A percentile compares a stretch with the other conserved stretches of the same genome.
phyloP scores from a whole-genome alignment of 2,888 invertebrate species.

The Yponomeuta sedellus region DNA sequence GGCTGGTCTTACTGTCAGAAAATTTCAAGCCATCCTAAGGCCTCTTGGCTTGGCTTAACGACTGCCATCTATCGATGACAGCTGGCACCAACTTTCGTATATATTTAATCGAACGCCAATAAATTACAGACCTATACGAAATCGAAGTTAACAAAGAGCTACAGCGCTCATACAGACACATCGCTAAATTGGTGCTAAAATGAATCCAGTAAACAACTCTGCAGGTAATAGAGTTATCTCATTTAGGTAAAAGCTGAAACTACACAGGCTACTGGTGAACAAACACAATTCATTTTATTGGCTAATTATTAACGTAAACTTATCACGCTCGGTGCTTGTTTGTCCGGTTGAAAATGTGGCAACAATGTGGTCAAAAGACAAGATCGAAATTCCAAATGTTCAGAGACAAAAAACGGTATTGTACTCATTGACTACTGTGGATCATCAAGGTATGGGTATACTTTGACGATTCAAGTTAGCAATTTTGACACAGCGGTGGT shows the following conservation, averaged over 20 bases:
- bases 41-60: too few relatives aligned
- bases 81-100: too few relatives aligned
- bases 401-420: background rate
- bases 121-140: background rate
- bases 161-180: background rate
- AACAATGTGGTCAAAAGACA: background rate
- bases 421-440: background rate
- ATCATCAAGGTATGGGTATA: too few relatives aligned
- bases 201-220: background rate
- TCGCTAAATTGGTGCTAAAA: background rate
- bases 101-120: background rate
- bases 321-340: background rate
- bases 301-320: constrained; percentile 10
- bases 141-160: background rate
- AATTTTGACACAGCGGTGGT: too few relatives aligned
- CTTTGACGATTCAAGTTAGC: too few relatives aligned
- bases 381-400: background rate
- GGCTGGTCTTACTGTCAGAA: too few relatives aligned
- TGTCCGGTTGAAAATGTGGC: constrained; percentile 3
- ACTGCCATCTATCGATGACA: too few relatives aligned
- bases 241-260: constrained; percentile 32
- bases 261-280: constrained; percentile 23
- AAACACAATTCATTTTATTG: constrained; percentile 20
- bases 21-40: too few relatives aligned
- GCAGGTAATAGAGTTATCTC: constrained; percentile 21